Evolutionary conservation across 2,113 vertebrate species (phyloP).

Genomic region (Rhineura floridana): DNA sequence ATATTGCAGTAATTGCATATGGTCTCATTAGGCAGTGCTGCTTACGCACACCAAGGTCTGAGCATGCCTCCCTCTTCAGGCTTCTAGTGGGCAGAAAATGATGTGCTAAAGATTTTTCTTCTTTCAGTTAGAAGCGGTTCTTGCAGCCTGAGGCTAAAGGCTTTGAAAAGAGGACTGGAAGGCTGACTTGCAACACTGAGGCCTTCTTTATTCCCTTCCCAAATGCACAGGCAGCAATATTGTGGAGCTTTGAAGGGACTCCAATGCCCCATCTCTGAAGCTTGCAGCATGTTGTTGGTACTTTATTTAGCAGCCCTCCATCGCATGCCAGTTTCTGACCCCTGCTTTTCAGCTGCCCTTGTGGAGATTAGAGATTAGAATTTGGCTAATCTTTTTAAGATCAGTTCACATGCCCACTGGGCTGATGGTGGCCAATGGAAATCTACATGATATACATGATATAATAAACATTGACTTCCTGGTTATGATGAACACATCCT

Average conservation of each 20-base stretch:
- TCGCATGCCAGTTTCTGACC: not conserved
- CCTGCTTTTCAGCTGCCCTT: not conserved
- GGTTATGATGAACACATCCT: not conserved
- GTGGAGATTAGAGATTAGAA: not conserved
- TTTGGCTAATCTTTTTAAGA: not conserved
- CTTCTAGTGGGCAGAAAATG: slow-evolving; percentile 11
- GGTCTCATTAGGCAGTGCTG: slow-evolving; percentile 31
- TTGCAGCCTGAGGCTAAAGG: slow-evolving; percentile 34
- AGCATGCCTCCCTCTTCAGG: slow-evolving; percentile 22
- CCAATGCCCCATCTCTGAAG: not conserved
- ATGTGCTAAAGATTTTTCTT: slow-evolving; percentile 38
- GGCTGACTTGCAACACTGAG: slow-evolving; percentile 6
- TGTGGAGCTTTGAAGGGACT: not conserved
- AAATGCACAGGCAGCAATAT: slow-evolving; percentile 3
- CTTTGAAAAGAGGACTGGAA: slow-evolving; percentile 30
- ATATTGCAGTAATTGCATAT: slow-evolving; percentile 30
- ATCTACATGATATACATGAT: not conserved
- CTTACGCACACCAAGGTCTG: slow-evolving; percentile 22
- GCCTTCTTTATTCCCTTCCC: slow-evolving; percentile 23
- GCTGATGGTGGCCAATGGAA: not conserved
- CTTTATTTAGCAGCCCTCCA: not conserved
- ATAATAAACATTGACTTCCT: not conserved
- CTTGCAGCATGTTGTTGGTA: not conserved
- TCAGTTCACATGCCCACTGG: not conserved
- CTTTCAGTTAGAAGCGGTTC: slow-evolving; percentile 23